Conservation (phyloP, 2,888 invertebrate genomes). For the Stegophylla sp. region DNA sequence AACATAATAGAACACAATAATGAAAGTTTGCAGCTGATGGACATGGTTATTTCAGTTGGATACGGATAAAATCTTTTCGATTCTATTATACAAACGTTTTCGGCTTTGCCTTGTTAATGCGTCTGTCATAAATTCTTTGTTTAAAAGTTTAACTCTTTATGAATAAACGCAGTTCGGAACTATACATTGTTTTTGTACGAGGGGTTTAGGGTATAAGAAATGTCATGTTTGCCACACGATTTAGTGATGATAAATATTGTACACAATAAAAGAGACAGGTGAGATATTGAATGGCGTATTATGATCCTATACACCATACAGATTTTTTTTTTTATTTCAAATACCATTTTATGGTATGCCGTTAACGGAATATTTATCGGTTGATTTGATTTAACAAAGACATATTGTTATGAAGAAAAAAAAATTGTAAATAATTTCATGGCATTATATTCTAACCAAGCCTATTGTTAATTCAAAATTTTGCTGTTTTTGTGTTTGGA, state of each 20-base stretch:
- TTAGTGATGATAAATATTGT: conserved; percentile 11
- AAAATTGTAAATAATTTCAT: neutral
- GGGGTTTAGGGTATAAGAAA: neutral
- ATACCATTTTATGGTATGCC: neutral
- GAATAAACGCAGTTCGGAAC: neutral
- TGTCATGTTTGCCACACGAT: neutral
- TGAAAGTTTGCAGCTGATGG: no score
- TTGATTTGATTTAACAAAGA: neutral
- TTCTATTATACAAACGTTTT: no score
- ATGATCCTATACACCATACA: neutral
- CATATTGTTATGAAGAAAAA: neutral
- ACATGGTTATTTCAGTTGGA: no score
- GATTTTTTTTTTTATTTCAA: neutral
- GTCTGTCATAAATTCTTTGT: neutral
- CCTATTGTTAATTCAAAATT: no score
- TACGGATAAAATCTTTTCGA: no score
- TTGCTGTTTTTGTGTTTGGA: no score
- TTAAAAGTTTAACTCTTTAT: neutral
- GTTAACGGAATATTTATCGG: neutral
- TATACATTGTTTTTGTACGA: neutral
- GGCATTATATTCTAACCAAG: no score
- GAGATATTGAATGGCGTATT: conserved; percentile 1
- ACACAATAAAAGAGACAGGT: neutral
- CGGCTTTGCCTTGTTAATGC: no score
- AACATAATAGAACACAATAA: no score